These are phyloP conservation scores for Eupithecia pulchellata DNA, from an alignment of 2,888 invertebrate species.

Conservation along the genomic window DNA sequence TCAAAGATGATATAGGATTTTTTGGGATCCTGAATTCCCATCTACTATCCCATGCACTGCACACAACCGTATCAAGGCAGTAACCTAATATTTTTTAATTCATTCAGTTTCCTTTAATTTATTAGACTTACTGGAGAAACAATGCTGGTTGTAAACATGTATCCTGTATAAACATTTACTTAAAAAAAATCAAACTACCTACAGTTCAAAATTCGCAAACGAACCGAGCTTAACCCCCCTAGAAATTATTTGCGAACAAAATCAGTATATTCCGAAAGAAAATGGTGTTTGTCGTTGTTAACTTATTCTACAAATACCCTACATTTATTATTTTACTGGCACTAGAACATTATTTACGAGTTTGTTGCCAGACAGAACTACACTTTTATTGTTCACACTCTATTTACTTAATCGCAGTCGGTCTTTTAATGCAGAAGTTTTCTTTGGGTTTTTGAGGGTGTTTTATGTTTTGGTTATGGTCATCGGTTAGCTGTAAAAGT, in stretches of 20 bases:
- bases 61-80: no score
- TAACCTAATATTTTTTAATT: no score
- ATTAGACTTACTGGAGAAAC: not conserved
- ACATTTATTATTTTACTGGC: conserved; percentile 30
- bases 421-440: conserved; percentile 9
- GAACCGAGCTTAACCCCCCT: conserved; percentile 26
- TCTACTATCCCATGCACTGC: no score
- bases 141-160: not conserved
- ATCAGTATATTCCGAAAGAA: conserved; percentile 26
- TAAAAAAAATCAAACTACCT: not conserved
- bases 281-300: conserved; percentile 31
- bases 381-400: conserved; percentile 29
- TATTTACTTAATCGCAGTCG: conserved; percentile 20
- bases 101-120: not conserved
- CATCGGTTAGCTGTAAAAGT: conserved; percentile 6
- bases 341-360: conserved; percentile 24
- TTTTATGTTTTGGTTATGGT: conserved; percentile 7
- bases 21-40: no score
- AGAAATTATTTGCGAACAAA: conserved; percentile 32
- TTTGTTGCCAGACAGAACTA: conserved; percentile 28
- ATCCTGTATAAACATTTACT: not conserved
- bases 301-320: conserved; percentile 20
- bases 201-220: conserved; percentile 31
- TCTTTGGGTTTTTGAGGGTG: conserved; percentile 6
- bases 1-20: no score